Conservation (phyloP, 2,797 vertebrate genomes). For the Malurus leucopterus region DNA sequence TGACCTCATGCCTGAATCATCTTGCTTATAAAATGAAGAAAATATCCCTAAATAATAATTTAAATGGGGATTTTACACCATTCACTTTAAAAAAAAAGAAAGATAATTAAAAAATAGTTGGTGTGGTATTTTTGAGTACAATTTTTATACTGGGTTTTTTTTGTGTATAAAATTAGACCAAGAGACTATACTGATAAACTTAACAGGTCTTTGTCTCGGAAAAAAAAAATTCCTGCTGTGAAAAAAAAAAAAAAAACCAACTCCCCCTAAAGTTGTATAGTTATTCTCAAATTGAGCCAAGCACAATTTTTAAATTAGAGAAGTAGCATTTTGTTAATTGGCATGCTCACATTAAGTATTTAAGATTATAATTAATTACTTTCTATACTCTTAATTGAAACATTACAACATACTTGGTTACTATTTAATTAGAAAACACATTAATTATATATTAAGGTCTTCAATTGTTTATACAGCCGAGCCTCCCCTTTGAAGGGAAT, state of each 20-base stretch:
- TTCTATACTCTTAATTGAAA: constrained; percentile 43
- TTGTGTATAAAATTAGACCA: not conserved
- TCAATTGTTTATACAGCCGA: constrained; percentile 15
- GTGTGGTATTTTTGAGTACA: accelerated
- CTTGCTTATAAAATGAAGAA: not conserved
- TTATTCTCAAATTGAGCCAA: not conserved
- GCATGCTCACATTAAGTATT: constrained; percentile 35
- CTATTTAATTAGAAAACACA: constrained; percentile 54
- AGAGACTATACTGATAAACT: not conserved
- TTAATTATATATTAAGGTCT: constrained; percentile 40
- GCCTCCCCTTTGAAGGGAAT: constrained; percentile 2
- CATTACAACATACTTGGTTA: constrained; percentile 16
- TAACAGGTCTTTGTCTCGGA: not conserved
- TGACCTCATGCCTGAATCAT: not conserved
- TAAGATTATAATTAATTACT: constrained; percentile 42
- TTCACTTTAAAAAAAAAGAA: not conserved
- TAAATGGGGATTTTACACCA: not conserved
- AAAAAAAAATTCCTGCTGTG: not conserved
- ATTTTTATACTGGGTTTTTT: not conserved
- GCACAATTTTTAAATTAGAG: not conserved
- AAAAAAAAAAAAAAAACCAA: not conserved
- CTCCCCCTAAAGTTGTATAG: not conserved
- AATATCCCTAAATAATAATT: not conserved
- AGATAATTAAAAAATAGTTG: not conserved
- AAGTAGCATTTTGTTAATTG: constrained; percentile 33